Conservation (phyloP, 2,888 invertebrate species). For the Helleia helle region DNA sequence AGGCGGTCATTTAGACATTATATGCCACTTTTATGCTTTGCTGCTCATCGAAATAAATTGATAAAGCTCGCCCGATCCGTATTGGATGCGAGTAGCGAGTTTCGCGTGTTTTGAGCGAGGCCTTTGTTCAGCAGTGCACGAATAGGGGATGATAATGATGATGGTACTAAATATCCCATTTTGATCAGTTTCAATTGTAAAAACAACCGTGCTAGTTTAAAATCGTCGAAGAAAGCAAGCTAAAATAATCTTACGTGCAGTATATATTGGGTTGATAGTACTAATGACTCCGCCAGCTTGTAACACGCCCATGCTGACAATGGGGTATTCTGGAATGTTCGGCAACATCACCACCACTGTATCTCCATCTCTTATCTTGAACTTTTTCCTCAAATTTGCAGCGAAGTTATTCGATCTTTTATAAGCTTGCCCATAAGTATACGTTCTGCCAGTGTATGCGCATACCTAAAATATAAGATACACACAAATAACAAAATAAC, state of each 20-base stretch:
- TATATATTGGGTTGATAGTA: slow-evolving; percentile 84
- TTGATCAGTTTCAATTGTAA: not conserved
- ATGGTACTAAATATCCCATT: no score
- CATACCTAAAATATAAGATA: slow-evolving; percentile 75
- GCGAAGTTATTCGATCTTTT: slow-evolving; percentile 78
- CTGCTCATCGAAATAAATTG: no score
- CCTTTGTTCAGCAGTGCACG: no score
- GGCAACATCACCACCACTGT: slow-evolving; percentile 81
- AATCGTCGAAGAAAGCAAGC: not conserved
- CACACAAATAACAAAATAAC: no score
- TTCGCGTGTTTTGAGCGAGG: no score
- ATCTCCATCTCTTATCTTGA: slow-evolving; percentile 78
- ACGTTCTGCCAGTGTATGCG: slow-evolving; percentile 79
- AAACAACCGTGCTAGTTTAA: no score
- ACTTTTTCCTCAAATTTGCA: slow-evolving; percentile 76
- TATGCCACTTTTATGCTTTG: no score
- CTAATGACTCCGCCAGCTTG: slow-evolving; percentile 81
- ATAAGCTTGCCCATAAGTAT: slow-evolving; percentile 79
- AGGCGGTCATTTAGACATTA: no score
- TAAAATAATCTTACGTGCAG: slow-evolving; percentile 60
- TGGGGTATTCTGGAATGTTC: slow-evolving; percentile 83
- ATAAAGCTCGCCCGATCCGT: no score
- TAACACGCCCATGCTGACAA: slow-evolving; percentile 77
- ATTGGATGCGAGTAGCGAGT: no score
- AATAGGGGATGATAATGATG: no score